A percentile compares a stretch with the other conserved stretches of the same genome.
These are phyloP conservation scores for Crocallis elinguaria DNA, from an alignment of 2,888 invertebrate genomes.

Conservation along the genomic window DNA sequence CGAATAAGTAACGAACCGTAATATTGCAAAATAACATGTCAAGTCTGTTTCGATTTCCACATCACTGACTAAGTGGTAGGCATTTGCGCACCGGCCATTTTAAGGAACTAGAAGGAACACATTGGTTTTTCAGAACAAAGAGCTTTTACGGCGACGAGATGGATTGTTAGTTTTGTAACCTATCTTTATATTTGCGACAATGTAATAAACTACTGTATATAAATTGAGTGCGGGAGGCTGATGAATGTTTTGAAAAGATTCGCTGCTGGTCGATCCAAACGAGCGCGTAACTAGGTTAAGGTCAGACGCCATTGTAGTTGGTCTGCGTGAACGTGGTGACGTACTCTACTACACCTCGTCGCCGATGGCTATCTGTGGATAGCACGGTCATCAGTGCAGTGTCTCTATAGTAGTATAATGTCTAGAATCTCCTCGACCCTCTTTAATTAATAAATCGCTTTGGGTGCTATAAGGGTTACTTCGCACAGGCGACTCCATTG, in stretches of 20 bases:
- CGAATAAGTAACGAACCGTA: conserved; percentile 36
- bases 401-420: no score
- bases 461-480: no score
- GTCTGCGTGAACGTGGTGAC: conserved; percentile 67
- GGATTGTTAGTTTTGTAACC: neutral
- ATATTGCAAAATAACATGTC: conserved; percentile 39
- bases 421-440: no score
- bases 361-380: neutral
- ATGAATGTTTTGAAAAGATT: conserved; percentile 73
- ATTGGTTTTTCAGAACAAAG: neutral
- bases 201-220: neutral
- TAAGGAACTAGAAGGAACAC: neutral
- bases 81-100: conserved; percentile 23
- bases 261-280: conserved; percentile 71
- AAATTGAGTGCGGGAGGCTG: conserved; percentile 48
- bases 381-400: no score
- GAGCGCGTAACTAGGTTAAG: conserved; percentile 81
- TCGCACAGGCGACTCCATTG: no score
- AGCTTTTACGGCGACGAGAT: neutral
- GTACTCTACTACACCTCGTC: conserved; percentile 47
- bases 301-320: conserved; percentile 73
- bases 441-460: no score
- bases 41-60: conserved; percentile 38
- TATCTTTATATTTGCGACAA: neutral
- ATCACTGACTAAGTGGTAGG: conserved; percentile 32